Conservation (phyloP, 64 coral and sea anemone species). For the Exaiptasia diaphana region DNA sequence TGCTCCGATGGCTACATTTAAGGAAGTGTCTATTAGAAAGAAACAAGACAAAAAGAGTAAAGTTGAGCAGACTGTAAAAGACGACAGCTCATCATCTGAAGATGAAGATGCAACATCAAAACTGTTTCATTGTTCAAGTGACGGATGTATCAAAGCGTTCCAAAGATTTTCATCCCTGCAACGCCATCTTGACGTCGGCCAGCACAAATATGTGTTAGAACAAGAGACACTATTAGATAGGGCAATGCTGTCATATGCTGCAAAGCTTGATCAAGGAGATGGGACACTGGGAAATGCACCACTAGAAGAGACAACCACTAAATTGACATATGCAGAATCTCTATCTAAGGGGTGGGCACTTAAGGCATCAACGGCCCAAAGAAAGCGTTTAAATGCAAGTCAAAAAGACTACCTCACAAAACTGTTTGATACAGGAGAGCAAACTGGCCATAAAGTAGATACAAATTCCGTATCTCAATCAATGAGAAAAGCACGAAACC, state of each 20-base stretch:
- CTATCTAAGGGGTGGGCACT: slow-evolving; percentile 11
- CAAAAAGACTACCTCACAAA: slow-evolving; percentile 9
- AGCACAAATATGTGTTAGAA: neutral
- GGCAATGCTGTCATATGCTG: slow-evolving; percentile 13
- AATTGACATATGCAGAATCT: neutral
- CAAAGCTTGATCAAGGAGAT: neutral
- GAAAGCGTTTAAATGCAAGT: neutral
- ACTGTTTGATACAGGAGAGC: neutral
- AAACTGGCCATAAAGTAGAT: slow-evolving; percentile 22
- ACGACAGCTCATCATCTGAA: neutral
- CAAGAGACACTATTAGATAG: slow-evolving; percentile 22
- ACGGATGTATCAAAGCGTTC: slow-evolving; percentile 9
- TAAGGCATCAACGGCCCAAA: neutral
- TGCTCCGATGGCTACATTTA: slow-evolving; percentile 12
- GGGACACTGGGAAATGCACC: neutral
- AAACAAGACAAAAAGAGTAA: neutral
- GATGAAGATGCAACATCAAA: neutral
- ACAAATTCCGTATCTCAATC: neutral
- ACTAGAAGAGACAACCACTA: neutral
- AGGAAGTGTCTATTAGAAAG: slow-evolving; percentile 3
- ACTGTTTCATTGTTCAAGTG: neutral
- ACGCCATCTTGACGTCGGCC: slow-evolving; percentile 27
- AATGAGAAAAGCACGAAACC: slow-evolving; percentile 4
- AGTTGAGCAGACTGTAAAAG: neutral
- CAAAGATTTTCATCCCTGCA: slow-evolving; percentile 15